phyloP scores from a whole-genome alignment of 2,888 invertebrate genomes.

The Catonia carolina region DNA sequence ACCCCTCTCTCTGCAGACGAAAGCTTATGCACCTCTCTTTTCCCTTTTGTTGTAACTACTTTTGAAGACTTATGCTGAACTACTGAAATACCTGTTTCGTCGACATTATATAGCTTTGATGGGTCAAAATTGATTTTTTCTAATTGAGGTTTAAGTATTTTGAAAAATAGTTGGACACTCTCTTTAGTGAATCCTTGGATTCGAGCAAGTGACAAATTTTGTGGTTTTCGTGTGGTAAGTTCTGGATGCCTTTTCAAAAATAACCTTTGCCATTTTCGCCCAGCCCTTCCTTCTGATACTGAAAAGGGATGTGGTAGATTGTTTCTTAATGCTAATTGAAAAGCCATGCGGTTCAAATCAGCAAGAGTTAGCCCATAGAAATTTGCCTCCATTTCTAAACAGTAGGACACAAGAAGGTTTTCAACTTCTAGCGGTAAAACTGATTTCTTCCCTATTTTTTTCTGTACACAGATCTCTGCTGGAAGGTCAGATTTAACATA shows the following conservation, averaged over 20 bases:
- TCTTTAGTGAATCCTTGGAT: constrained; percentile 22
- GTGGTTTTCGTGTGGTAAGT: constrained; percentile 24
- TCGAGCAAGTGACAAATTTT: constrained; percentile 21
- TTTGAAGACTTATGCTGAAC: constrained; percentile 36
- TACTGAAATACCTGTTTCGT: constrained; percentile 39
- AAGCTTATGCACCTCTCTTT: constrained; percentile 36
- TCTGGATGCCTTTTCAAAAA: constrained; percentile 24
- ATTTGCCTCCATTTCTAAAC: constrained; percentile 12
- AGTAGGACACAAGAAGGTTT: constrained; percentile 14
- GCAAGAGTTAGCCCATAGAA: constrained; percentile 16
- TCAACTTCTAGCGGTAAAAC: constrained; percentile 14
- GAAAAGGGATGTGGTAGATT: background rate
- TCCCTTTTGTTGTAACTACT: constrained; percentile 37
- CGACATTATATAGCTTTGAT: constrained; percentile 37
- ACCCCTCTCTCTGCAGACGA: constrained; percentile 38
- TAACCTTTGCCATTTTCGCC: constrained; percentile 16
- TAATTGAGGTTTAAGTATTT: constrained; percentile 16
- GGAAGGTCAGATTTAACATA: constrained; percentile 8
- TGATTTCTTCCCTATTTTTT: constrained; percentile 12
- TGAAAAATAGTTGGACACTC: constrained; percentile 24
- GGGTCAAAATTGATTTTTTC: constrained; percentile 33
- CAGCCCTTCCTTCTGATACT: background rate
- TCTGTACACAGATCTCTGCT: background rate
- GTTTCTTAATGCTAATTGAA: constrained; percentile 6
- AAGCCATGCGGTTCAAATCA: constrained; percentile 14